Percentiles rank a stretch among this genome's conserved stretches.
Conservation (phyloP, 1,140 invertebrate species). For the Meloidogyne exigua region DNA sequence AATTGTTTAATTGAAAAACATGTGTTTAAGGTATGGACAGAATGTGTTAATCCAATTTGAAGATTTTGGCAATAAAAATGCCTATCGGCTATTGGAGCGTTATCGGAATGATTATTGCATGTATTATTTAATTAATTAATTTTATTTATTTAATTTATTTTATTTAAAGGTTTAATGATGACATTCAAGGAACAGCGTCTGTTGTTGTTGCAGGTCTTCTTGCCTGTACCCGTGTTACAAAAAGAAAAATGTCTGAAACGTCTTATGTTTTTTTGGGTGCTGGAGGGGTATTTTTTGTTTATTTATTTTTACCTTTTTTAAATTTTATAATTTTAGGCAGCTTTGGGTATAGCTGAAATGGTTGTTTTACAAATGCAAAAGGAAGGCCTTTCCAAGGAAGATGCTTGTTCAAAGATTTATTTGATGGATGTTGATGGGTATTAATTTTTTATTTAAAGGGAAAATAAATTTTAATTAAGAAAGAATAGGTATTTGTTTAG, state of each 20-base stretch:
- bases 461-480: too few relatives aligned
- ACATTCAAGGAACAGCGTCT: constrained; percentile 90
- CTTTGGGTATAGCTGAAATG: constrained; percentile 67
- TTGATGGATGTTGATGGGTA: constrained; percentile 68
- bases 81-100: constrained; percentile 83
- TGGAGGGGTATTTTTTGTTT: constrained; percentile 69
- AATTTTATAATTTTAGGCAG: constrained; percentile 60
- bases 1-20: constrained; percentile 1
- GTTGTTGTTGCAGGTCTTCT: constrained; percentile 86
- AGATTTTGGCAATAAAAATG: constrained; percentile 91
- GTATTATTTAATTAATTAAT: neutral
- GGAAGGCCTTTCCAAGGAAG: constrained; percentile 67
- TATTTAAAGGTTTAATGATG: constrained; percentile 78
- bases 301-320: constrained; percentile 11
- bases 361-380: constrained; percentile 78
- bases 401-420: constrained; percentile 80
- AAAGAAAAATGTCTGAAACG: constrained; percentile 76
- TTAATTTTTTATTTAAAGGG: too few relatives aligned
- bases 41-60: constrained; percentile 76
- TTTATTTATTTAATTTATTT: neutral
- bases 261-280: constrained; percentile 86
- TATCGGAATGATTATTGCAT: constrained; percentile 84
- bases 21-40: constrained; percentile 28
- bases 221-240: constrained; percentile 77
- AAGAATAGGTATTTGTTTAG: too few relatives aligned